Conservation (phyloP, 2,113 vertebrate genomes). For the Eupsittula cactorum region DNA sequence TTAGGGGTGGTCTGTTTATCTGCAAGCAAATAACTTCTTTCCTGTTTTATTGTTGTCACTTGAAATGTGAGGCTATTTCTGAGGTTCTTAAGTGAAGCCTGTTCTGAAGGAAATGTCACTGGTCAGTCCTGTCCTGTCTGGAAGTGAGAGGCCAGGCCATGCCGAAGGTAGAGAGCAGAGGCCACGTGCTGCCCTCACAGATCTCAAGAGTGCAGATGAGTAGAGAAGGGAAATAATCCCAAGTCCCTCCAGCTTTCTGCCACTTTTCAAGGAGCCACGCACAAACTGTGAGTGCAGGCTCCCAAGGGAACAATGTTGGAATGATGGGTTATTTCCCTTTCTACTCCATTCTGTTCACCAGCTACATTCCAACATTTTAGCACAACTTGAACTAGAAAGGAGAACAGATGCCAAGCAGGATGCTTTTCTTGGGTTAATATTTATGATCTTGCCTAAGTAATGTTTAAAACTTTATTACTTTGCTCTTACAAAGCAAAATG, state of each 20-base stretch:
- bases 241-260: background rate
- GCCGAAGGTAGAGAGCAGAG: background rate
- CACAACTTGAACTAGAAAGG: background rate
- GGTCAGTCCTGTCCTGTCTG: background rate
- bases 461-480: background rate
- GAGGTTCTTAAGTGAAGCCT: background rate
- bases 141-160: background rate
- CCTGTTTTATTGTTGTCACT: background rate
- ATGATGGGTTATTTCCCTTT: background rate
- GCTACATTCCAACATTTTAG: background rate
- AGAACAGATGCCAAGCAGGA: background rate
- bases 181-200: background rate
- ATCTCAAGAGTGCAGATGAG: background rate
- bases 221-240: background rate
- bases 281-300: background rate
- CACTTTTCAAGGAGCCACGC: background rate
- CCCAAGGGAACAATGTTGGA: background rate
- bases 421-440: background rate
- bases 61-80: constrained; percentile 8
- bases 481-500: background rate
- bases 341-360: background rate
- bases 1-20: constrained; percentile 14
- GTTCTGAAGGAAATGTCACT: background rate
- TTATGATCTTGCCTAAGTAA: background rate
- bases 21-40: background rate